A percentile compares a stretch with the other conserved stretches of the same genome.
phyloP scores from a whole-genome alignment of 1,140 invertebrate species.

The Pachyrhynchus sulphureomaculatus region DNA sequence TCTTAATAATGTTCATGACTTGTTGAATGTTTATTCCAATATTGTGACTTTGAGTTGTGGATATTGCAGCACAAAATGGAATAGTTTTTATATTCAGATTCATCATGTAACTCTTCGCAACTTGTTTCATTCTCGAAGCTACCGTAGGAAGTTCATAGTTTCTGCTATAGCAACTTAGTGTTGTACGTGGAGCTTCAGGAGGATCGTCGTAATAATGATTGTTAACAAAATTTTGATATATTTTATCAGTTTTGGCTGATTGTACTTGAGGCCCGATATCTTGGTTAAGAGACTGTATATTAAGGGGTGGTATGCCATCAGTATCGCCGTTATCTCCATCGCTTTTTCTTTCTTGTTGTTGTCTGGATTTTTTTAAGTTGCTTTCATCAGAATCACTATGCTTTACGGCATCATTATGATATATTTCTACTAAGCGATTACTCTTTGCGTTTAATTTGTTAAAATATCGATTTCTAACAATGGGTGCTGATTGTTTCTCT shows the following conservation, averaged over 20 bases:
- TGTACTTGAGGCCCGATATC: neutral
- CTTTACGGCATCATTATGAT: conserved; percentile 52
- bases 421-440: conserved; percentile 54
- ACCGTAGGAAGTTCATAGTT: conserved; percentile 57
- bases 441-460: conserved; percentile 8
- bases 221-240: neutral
- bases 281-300: conserved; percentile 2
- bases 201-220: conserved; percentile 17
- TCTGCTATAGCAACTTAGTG: conserved; percentile 35
- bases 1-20: conserved; percentile 57
- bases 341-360: conserved; percentile 8
- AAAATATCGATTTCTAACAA: conserved; percentile 7
- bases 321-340: neutral
- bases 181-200: conserved; percentile 29
- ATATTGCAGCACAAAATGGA: conserved; percentile 59
- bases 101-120: conserved; percentile 52
- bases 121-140: conserved; percentile 56
- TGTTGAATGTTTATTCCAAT: conserved; percentile 61
- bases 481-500: conserved; percentile 12
- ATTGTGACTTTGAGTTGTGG: conserved; percentile 57
- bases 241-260: neutral
- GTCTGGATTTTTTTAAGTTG: conserved; percentile 22
- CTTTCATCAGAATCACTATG: conserved; percentile 45
- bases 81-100: conserved; percentile 55
- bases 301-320: conserved; percentile 15